Percentiles rank a stretch among this genome's conserved stretches.
Conservation (phyloP, 2,113 vertebrate species). For the Rhineura floridana region DNA sequence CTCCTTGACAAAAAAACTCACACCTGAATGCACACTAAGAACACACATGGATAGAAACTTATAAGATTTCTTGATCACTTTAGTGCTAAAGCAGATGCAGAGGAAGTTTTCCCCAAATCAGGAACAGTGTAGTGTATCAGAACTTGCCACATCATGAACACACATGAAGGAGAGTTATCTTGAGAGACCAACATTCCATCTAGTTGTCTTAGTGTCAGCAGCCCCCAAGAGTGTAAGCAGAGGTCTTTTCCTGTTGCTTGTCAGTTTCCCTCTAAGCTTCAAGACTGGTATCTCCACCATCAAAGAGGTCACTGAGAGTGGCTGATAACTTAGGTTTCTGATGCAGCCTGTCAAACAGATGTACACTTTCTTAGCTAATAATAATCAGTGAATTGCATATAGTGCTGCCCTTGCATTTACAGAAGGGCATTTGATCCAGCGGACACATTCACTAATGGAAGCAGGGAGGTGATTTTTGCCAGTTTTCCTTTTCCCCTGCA, state of each 20-base stretch:
- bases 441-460: too few relatives aligned
- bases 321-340: not conserved
- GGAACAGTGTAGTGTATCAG: not conserved
- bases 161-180: too few relatives aligned
- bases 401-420: too few relatives aligned
- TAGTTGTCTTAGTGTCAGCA: too few relatives aligned
- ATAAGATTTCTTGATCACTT: not conserved
- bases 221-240: not conserved
- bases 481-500: too few relatives aligned
- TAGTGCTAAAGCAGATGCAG: not conserved
- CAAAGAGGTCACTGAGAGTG: not conserved
- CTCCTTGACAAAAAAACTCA: too few relatives aligned
- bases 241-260: not conserved
- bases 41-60: not conserved
- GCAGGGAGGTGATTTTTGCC: too few relatives aligned
- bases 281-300: not conserved
- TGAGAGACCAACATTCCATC: too few relatives aligned
- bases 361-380: not conserved
- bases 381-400: not conserved
- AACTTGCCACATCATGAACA: too few relatives aligned
- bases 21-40: too few relatives aligned
- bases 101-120: not conserved
- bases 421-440: too few relatives aligned
- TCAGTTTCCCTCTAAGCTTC: too few relatives aligned
- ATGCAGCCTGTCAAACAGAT: not conserved